Evolutionary conservation across 1,140 invertebrate species (phyloP), one percentile per base, ranked within the genome.

Genomic region (Oncopodura yosiiana): DNA sequence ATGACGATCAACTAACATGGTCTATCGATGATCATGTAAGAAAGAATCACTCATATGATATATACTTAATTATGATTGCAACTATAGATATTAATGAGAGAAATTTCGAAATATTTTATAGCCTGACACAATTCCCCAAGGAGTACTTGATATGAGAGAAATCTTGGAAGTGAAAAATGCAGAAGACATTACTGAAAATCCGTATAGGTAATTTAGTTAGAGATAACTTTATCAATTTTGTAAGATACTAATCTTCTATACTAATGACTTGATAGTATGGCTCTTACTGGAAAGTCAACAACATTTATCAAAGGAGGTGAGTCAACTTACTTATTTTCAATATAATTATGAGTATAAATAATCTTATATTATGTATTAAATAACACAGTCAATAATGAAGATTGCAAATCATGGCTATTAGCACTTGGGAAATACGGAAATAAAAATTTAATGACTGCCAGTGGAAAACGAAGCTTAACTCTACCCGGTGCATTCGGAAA

Each of bases 261-360:
- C n/a, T n/a, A n/a, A n/a, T n/a, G n/a, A n/a, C n/a, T n/a, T n/a
- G n/a, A n/a, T n/a, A 61, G 60, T 27, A 29, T 61, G 6, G 49
- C 50, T 23, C 34, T 61, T 5, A 50, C 55, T 19, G 50, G 43
- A 30, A 51, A 46, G 18, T 21, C 30, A 14, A 54, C 55, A 18
- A 52, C 55, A 2, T 61, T 61, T 27, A 57, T 61, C n/a, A 61
- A 61, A 43, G 60, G 60, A 16, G n/a, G n/a, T n/a, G n/a, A n/a
- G n/a, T n/a, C n/a, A n/a, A n/a, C n/a, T n/a, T n/a, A n/a, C n/a
- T n/a, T n/a, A n/a, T n/a, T n/a, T n/a, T n/a, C n/a, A n/a, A n/a
- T n/a, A n/a, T n/a, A n/a, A n/a, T n/a, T n/a, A n/a, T n/a, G n/a
- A n/a, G n/a, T n/a, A n/a, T n/a, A n/a, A n/a, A n/a, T n/a, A n/a